A percentile compares a stretch with the other conserved stretches of the same genome.
These are phyloP conservation scores for Scatophagus argus DNA, from an alignment of 2,113 vertebrate species.

Conservation along the genomic window DNA sequence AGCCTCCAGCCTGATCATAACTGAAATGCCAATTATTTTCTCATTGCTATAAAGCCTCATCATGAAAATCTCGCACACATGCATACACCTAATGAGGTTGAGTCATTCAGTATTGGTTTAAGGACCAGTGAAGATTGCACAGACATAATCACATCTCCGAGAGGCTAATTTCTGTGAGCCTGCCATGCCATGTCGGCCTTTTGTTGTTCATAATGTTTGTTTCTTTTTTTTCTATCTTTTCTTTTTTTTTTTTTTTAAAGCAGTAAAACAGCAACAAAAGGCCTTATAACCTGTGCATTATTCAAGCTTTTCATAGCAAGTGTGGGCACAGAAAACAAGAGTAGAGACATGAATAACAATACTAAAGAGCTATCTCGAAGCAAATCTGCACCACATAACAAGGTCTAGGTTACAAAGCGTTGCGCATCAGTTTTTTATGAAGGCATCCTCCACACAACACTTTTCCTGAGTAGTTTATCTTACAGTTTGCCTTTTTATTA, in stretches of 20 bases:
- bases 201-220: slow-evolving; percentile 49
- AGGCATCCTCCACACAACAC: slow-evolving; percentile 20
- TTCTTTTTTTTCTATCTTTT: slow-evolving; percentile 11
- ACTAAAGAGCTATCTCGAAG: neutral
- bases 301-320: neutral
- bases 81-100: slow-evolving; percentile 64
- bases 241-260: neutral
- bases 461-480: slow-evolving; percentile 40
- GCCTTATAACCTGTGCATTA: slow-evolving; percentile 8
- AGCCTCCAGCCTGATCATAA: slow-evolving; percentile 62
- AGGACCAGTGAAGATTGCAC: slow-evolving; percentile 51
- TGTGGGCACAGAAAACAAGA: neutral
- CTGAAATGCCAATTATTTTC: slow-evolving; percentile 72
- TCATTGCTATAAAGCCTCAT: slow-evolving; percentile 57
- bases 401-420: slow-evolving; percentile 1
- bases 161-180: slow-evolving; percentile 52
- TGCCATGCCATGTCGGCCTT: slow-evolving; percentile 37
- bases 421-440: slow-evolving; percentile 4
- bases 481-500: slow-evolving; percentile 48
- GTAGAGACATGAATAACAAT: neutral
- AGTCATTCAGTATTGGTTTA: slow-evolving; percentile 57
- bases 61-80: slow-evolving; percentile 52
- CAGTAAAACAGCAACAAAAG: slow-evolving; percentile 8
- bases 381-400: slow-evolving; percentile 5
- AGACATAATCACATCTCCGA: slow-evolving; percentile 54